Percentiles rank a stretch among this genome's conserved stretches.
phyloP scores from a whole-genome alignment of 1,140 invertebrate genomes.

The Limonius californicus region DNA sequence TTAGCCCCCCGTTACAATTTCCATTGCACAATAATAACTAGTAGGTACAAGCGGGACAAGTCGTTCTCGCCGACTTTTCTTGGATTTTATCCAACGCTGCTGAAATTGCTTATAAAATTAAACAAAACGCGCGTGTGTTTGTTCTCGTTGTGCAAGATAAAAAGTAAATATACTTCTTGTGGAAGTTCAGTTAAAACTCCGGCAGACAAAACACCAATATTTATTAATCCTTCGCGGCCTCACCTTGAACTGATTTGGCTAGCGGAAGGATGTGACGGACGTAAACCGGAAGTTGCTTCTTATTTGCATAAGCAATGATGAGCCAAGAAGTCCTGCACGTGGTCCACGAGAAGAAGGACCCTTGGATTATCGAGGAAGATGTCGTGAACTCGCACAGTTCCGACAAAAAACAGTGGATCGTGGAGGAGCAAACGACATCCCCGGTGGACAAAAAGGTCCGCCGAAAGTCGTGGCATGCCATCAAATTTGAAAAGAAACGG shows the following conservation, averaged over 20 bases:
- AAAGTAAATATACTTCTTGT: too few relatives aligned
- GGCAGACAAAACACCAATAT: too few relatives aligned
- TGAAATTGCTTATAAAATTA: neutral
- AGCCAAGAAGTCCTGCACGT: slow-evolving; percentile 41
- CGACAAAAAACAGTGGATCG: slow-evolving; percentile 46
- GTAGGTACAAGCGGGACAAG: neutral
- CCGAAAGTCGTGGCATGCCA: slow-evolving; percentile 71
- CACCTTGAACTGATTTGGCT: neutral
- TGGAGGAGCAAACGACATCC: slow-evolving; percentile 40
- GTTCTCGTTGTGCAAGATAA: neutral
- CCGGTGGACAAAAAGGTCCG: slow-evolving; percentile 44
- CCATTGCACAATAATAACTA: slow-evolving; percentile 13
- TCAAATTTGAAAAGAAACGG: slow-evolving; percentile 61
- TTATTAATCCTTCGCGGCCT: neutral
- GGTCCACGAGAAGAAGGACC: slow-evolving; percentile 44
- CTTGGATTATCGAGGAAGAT: slow-evolving; percentile 46
- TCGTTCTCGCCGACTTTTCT: neutral
- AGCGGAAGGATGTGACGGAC: neutral
- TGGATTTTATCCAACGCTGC: neutral
- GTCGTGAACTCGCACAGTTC: slow-evolving; percentile 28
- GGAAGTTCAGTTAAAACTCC: too few relatives aligned
- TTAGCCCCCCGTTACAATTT: slow-evolving; percentile 14
- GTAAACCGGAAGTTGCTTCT: neutral
- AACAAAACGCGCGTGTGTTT: neutral
- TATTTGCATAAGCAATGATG: slow-evolving; percentile 23